Evolutionary conservation across 1,140 invertebrate genomes (phyloP), one percentile per base, ranked within the genome.

Genomic region (Zeugodacus cucurbitae): DNA sequence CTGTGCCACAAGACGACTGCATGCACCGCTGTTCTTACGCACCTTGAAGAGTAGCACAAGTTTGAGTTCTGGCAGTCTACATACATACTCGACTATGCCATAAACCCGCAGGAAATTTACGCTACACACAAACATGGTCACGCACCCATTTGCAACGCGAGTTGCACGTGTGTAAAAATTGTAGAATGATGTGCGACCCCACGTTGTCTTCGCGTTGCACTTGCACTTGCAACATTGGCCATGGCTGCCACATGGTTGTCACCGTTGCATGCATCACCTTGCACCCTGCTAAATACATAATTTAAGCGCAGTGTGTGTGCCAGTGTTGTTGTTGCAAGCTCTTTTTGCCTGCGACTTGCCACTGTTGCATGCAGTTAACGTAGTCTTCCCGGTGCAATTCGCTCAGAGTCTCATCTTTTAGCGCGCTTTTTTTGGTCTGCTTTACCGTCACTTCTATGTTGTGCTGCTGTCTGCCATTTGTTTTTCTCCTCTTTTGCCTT

Each of bases 231-330:
- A 41, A 41, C 22, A 11, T 82, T 82, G 41, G 74, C 37, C 41
- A 82, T 82, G 74, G 74, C 74, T 82, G 74, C 74, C 74, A 82
- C 44, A 82, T 82, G 74, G n/a, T 82, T 82, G 74, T 82, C 74
- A 82, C 26, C 17, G 34, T 82, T 82, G 44, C 74, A 22, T 44
- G 41, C 37, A 8, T 82, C 34, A 22, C 44, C 41, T 82, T 82
- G 74, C 74, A 26, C 37, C 26, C 74, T 17, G 74, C 26, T 82
- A 14, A 48, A 54, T 82, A 41, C 74, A 82, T 82, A 82, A 44
- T 82, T 82, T n/a, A 82, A 54, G 41, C 74, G 74, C 37, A 48
- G 44, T 34, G 64, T 17, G 32, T 11, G 22, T 54, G 41, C 3
- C n/a, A n/a, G n/a, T n/a, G 48, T 48, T 82, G 37, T 44, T 82